Conservation (phyloP, 2,797 vertebrate species). For the Oceanodroma leucorhoa region DNA sequence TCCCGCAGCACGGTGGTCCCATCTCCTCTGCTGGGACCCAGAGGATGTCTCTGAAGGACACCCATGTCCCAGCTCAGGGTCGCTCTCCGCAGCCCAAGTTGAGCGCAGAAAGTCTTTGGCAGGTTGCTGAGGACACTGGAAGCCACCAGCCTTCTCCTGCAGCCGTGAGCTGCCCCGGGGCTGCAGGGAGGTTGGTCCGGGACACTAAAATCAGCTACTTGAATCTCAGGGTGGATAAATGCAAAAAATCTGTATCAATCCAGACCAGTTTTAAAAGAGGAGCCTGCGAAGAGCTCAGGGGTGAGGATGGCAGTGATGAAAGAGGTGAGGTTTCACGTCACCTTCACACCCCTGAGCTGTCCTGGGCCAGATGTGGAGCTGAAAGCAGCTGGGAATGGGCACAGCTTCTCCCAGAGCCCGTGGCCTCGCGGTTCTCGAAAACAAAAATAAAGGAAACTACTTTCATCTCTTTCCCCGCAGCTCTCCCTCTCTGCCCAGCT, state of each 20-base stretch:
- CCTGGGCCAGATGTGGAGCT: not conserved
- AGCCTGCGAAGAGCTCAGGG: not conserved
- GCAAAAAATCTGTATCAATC: too few species aligned
- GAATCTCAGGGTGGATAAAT: not conserved
- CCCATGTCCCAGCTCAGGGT: not conserved
- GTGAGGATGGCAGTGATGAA: not conserved
- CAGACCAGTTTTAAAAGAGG: not conserved
- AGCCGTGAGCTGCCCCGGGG: accelerated
- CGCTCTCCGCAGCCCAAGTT: not conserved
- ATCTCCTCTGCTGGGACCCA: not conserved
- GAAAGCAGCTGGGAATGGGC: not conserved
- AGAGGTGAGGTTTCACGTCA: not conserved
- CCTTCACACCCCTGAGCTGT: not conserved
- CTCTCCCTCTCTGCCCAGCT: not conserved
- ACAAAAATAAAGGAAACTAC: not conserved
- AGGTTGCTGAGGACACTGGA: not conserved
- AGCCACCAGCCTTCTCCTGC: not conserved
- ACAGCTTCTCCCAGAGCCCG: not conserved
- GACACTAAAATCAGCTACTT: not conserved
- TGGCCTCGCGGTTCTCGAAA: not conserved
- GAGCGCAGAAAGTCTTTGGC: not conserved
- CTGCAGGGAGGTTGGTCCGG: too few species aligned
- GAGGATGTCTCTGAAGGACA: not conserved
- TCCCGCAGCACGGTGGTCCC: not conserved
- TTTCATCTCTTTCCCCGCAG: not conserved